These are phyloP conservation scores for Tinea semifulvella DNA, from an alignment of 2,888 invertebrate species.

Conservation along the genomic window DNA sequence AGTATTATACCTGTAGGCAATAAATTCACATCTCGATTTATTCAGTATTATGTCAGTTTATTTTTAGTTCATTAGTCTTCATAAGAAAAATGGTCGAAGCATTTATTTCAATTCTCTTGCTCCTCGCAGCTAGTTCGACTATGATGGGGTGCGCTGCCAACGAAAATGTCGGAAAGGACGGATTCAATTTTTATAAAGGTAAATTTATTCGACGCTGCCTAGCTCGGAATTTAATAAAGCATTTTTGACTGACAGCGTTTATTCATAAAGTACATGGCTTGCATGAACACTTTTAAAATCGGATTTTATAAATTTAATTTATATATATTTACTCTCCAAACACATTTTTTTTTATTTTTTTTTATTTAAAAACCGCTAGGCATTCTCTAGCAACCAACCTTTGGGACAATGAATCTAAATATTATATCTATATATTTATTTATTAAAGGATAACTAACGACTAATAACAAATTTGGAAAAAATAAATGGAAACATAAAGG, in stretches of 20 bases:
- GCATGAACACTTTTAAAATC: no score
- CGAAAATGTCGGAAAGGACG: slow-evolving; percentile 35
- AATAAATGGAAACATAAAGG: no score
- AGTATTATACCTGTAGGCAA: neutral
- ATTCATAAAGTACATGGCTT: no score
- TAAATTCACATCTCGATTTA: slow-evolving; percentile 21
- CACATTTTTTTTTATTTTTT: no score
- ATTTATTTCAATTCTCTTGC: slow-evolving; percentile 42
- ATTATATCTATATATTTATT: no score
- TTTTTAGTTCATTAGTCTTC: slow-evolving; percentile 28
- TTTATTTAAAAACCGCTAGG: no score
- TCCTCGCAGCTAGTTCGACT: slow-evolving; percentile 27
- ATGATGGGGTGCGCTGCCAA: slow-evolving; percentile 34
- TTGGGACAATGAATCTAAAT: no score
- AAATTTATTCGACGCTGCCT: slow-evolving; percentile 7
- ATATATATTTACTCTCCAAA: no score
- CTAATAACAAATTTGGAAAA: no score
- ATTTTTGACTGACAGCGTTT: slow-evolving; percentile 1
- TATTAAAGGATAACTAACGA: no score
- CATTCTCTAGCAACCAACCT: no score
- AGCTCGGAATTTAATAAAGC: slow-evolving; percentile 1
- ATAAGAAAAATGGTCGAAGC: slow-evolving; percentile 45
- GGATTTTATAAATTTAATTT: no score
- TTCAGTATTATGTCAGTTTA: slow-evolving; percentile 20
- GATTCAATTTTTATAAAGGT: slow-evolving; percentile 61